These are phyloP conservation scores for Microplitis deprimator DNA, from an alignment of 2,888 invertebrate species.

Conservation along the genomic window DNA sequence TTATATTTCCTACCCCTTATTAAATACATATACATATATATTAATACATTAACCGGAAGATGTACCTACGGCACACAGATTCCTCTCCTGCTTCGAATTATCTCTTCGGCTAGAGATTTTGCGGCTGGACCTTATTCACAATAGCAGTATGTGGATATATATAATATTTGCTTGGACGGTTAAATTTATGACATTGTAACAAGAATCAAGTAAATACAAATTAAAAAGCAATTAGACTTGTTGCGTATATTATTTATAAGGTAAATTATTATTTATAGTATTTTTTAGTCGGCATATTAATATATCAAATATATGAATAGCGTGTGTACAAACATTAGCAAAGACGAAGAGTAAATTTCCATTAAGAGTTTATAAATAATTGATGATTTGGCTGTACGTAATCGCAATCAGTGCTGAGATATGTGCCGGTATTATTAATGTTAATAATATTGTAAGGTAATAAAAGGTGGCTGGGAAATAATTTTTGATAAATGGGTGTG, in stretches of 20 bases:
- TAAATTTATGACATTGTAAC: background rate
- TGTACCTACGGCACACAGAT: slow-evolving; percentile 7
- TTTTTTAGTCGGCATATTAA: background rate
- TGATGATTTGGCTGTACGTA: background rate
- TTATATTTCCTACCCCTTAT: slow-evolving; percentile 27
- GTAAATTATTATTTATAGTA: background rate
- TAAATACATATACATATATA: background rate
- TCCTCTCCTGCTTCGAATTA: no score
- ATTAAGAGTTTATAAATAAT: slow-evolving; percentile 4
- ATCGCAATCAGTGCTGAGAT: background rate
- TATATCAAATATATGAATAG: background rate
- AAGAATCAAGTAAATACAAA: slow-evolving; percentile 18
- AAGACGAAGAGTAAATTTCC: slow-evolving; percentile 4
- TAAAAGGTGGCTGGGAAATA: slow-evolving; percentile 21
- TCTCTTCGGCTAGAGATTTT: no score
- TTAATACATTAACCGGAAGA: slow-evolving; percentile 7
- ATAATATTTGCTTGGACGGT: no score
- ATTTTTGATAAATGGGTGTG: slow-evolving; percentile 41
- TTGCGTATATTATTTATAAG: background rate
- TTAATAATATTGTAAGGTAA: background rate
- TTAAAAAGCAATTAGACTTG: slow-evolving; percentile 18
- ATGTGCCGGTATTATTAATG: background rate
- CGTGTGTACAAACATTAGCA: slow-evolving; percentile 16
- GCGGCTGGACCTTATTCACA: no score
- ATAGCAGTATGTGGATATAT: no score